These are phyloP conservation scores for Caenorhabditis virilis DNA, from an alignment of 2,888 invertebrate species.

Conservation along the genomic window DNA sequence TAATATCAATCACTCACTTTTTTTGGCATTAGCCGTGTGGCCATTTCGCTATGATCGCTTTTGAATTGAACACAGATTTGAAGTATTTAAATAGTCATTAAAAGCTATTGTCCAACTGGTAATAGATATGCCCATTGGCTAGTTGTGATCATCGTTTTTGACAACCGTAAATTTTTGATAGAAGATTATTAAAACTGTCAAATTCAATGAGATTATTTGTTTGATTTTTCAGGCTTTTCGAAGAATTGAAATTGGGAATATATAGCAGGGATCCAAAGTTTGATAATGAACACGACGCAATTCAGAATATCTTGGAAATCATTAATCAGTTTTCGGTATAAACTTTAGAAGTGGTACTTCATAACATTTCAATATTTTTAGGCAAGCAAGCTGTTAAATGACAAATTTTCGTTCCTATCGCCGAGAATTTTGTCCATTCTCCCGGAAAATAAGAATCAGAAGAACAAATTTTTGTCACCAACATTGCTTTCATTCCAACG, in stretches of 20 bases:
- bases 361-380: constrained; percentile 16
- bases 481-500: constrained; percentile 58
- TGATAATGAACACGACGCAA: constrained; percentile 16
- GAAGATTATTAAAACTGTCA: too few species aligned
- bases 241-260: constrained; percentile 37
- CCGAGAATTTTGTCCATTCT: constrained; percentile 55
- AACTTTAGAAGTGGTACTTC: constrained; percentile 6
- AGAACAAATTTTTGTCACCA: constrained; percentile 52
- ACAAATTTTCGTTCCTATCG: constrained; percentile 52
- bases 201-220: too few species aligned
- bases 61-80: too few species aligned
- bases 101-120: too few species aligned
- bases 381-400: constrained; percentile 14
- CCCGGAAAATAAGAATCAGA: constrained; percentile 37
- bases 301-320: constrained; percentile 33
- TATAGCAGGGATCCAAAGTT: constrained; percentile 37
- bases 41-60: too few species aligned
- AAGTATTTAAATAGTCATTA: too few species aligned
- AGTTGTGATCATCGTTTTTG: too few species aligned
- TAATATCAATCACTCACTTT: too few species aligned
- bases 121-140: too few species aligned
- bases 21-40: too few species aligned
- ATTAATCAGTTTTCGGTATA: constrained; percentile 36
- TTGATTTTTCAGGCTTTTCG: constrained; percentile 39
- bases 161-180: too few species aligned